phyloP scores from a whole-genome alignment of 2,113 vertebrate species.

The Steatornis caripensis region DNA sequence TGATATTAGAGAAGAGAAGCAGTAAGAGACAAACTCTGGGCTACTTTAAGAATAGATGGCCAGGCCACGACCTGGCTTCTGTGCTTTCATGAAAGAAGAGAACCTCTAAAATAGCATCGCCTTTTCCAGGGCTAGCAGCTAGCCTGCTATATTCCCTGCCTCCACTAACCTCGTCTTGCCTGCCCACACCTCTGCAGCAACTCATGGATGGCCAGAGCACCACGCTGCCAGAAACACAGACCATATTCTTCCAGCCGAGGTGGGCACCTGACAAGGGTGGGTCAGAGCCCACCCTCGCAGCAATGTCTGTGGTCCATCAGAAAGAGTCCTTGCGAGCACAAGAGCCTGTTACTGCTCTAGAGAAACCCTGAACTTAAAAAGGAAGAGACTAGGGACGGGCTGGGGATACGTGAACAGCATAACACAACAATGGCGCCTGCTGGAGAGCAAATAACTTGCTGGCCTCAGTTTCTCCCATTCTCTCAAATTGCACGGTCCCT shows the following conservation, averaged over 20 bases:
- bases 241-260: background rate
- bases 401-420: background rate
- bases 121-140: background rate
- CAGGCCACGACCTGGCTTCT: background rate
- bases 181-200: background rate
- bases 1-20: background rate
- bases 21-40: background rate
- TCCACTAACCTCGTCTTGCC: background rate
- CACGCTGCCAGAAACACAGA: background rate
- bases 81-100: background rate
- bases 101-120: background rate
- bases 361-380: background rate
- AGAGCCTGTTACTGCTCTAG: background rate
- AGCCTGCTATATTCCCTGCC: background rate
- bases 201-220: background rate
- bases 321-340: background rate
- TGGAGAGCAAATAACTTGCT: background rate
- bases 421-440: background rate
- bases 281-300: background rate
- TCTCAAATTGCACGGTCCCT: background rate
- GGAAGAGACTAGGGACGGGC: background rate
- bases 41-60: background rate
- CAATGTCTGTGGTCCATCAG: background rate
- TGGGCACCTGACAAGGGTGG: background rate
- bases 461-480: rapidly evolving